Base-by-base conservation (phyloP, 2,888 invertebrate genomes). In the Lamellibrachia satsuma region DNA sequence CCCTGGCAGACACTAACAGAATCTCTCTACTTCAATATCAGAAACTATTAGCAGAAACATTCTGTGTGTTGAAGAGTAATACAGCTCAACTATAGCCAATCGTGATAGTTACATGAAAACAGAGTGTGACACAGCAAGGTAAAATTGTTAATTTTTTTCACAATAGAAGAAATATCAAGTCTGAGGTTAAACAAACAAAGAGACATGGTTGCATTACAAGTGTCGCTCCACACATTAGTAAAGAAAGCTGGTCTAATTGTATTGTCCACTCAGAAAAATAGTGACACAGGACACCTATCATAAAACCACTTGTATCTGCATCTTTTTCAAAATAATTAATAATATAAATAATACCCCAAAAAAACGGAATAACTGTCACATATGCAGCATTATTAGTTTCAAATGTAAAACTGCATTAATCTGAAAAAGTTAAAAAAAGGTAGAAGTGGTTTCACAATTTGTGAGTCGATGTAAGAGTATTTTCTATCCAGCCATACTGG, bases 11-110 rank as follows among this genome's bases (percentile, higher is more conserved):
- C 6, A 22, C 75, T 75, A 75, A 15, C 15, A 75, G 75, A 15
- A 15, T 15, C 75, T 75, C 15, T 6, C 75, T 75, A 75, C 22
- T 75, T 75, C 75, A 75, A 15, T 75, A 75, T n/a, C 75, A 75
- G 75, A 75, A 75, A 75, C 75, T 75, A 15, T 75, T 75, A 75
- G 75, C 75, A 75, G 75, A 75, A 75, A 75, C n/a, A 75, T 39
- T 39, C 22, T 15, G 22, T 22, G 75, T 22, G 75, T n/a, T 75
- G 75, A 75, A 22, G 22, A 75, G n/a, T 75, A 11, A 75, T 22
- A 11, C 6, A 22, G 22, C 75, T 75, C n/a, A 75, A 75, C 57
- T 15, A 15, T 22, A 75, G 75, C 22, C 75, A 75, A 22, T 22
- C 22, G 22, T 75, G 75, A 75, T 75, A 22, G 75, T 75, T 22